A percentile compares a stretch with the other conserved stretches of the same genome.
phyloP scores from a whole-genome alignment of 1,140 invertebrate genomes.

The Aporrectodea caliginosa region DNA sequence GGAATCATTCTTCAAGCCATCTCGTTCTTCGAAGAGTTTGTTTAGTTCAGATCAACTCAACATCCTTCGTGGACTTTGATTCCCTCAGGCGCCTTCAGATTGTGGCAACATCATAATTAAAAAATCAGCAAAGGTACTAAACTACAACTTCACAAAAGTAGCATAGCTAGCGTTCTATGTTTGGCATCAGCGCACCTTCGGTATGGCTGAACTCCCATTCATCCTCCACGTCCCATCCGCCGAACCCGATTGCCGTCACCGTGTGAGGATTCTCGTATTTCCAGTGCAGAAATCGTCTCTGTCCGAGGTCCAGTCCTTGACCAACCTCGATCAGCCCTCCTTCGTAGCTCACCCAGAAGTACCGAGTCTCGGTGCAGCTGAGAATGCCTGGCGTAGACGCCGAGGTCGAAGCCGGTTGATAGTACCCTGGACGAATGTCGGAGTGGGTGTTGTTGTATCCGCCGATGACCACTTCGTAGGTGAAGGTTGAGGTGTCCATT shows the following conservation, averaged over 20 bases:
- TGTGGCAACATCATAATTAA: too few species aligned
- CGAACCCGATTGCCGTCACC: not conserved
- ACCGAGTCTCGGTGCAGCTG: conserved; percentile 2
- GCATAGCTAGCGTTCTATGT: too few species aligned
- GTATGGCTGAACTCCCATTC: not conserved
- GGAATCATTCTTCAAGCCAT: too few species aligned
- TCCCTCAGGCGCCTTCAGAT: too few species aligned
- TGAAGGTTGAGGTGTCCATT: not conserved
- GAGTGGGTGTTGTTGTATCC: conserved; percentile 1
- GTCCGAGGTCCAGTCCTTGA: not conserved
- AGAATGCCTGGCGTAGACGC: not conserved
- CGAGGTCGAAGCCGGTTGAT: not conserved
- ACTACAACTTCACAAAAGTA: too few species aligned
- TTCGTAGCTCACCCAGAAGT: conserved; percentile 17
- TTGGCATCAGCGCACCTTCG: not conserved
- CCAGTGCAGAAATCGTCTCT: not conserved
- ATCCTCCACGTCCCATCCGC: not conserved
- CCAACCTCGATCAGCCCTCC: conserved; percentile 11
- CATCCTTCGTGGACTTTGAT: too few species aligned
- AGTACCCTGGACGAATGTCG: not conserved
- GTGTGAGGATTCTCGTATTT: not conserved
- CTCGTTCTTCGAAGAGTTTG: too few species aligned
- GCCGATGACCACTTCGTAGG: conserved; percentile 6
- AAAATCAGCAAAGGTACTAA: too few species aligned
- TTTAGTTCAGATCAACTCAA: too few species aligned